Percentiles rank a stretch among this genome's conserved stretches.
Conservation (phyloP, 2,113 vertebrate species). For the Prunella himalayana region DNA sequence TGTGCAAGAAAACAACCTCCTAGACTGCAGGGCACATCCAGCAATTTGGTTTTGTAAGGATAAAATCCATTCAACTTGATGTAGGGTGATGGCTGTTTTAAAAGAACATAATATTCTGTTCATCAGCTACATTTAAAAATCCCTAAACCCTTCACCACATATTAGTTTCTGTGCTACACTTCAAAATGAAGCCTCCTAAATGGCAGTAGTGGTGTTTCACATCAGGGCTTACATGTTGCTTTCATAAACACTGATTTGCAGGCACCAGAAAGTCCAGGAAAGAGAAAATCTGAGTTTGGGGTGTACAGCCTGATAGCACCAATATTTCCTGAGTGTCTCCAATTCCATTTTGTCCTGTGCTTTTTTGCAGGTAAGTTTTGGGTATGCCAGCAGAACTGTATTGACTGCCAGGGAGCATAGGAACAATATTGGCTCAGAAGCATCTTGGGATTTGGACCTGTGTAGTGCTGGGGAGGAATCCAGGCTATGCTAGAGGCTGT, state of each 20-base stretch:
- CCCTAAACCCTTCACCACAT: background rate
- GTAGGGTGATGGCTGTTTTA: background rate
- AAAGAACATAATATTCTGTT: background rate
- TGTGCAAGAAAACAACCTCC: background rate
- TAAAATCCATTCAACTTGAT: background rate
- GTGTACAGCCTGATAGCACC: background rate
- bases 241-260: background rate
- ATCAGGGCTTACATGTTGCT: background rate
- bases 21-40: background rate
- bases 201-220: background rate
- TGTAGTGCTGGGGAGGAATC: background rate
- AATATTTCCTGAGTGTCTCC: background rate
- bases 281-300: background rate
- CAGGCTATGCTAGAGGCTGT: background rate
- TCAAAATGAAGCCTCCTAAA: background rate
- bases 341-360: background rate
- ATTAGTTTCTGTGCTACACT: background rate
- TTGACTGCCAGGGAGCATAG: background rate
- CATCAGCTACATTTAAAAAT: background rate
- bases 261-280: background rate
- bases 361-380: background rate
- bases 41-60: background rate
- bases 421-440: background rate
- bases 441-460: background rate
- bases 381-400: background rate